A percentile compares a stretch with the other conserved stretches of the same genome.
Conservation (phyloP, 2,888 invertebrate genomes). For the Heliconius charithonia region DNA sequence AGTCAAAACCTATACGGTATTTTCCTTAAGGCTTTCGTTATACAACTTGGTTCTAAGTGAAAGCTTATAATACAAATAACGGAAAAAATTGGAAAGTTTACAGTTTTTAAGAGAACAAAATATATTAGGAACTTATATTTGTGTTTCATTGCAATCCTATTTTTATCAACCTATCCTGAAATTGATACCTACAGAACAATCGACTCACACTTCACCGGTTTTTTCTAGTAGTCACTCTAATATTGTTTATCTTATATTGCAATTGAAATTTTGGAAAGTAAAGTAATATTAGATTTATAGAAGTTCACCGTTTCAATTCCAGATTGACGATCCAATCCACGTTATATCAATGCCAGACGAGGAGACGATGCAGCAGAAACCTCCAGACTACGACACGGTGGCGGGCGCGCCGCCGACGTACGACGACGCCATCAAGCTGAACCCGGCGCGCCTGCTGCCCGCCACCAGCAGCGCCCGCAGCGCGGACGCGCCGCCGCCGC, state of each 20-base stretch:
- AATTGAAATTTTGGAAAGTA: not conserved
- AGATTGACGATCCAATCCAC: slow-evolving; percentile 87
- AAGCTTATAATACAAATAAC: too few species aligned
- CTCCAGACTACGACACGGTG: slow-evolving; percentile 88
- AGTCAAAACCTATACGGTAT: too few species aligned
- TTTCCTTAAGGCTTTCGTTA: too few species aligned
- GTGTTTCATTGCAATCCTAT: too few species aligned
- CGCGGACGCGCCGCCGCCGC: slow-evolving; percentile 53
- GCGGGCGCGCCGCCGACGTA: slow-evolving; percentile 88
- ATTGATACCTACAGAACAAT: too few species aligned
- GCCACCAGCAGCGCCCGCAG: slow-evolving; percentile 66
- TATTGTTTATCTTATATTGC: not conserved
- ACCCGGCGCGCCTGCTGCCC: slow-evolving; percentile 83
- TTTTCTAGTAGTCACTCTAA: not conserved
- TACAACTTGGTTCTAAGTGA: too few species aligned
- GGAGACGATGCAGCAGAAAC: slow-evolving; percentile 86
- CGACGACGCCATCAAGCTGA: slow-evolving; percentile 88
- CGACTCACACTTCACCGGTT: too few species aligned
- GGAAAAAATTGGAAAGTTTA: too few species aligned
- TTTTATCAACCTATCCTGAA: too few species aligned
- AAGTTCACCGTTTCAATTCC: slow-evolving; percentile 55
- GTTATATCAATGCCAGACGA: slow-evolving; percentile 85
- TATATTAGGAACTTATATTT: not conserved
- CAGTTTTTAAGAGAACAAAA: too few species aligned
- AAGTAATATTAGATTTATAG: slow-evolving; percentile 29